A percentile compares a stretch with the other conserved stretches of the same genome.
Evolutionary conservation across 2,888 invertebrate species (phyloP).

Genomic region (Lamproptera curius): DNA sequence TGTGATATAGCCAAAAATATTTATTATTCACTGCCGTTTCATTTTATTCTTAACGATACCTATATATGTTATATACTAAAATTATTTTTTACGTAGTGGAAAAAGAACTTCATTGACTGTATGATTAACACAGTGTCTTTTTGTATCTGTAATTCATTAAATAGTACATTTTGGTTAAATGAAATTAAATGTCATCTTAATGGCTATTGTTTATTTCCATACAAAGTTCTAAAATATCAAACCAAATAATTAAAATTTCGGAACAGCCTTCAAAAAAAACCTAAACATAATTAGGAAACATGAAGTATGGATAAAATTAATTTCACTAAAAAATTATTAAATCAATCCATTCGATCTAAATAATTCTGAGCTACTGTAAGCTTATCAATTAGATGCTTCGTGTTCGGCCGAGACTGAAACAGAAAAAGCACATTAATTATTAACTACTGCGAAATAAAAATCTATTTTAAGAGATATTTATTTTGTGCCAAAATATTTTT

Average conservation of each 20-base stretch:
- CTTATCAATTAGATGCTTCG: slow-evolving; percentile 62
- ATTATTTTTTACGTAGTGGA: not conserved
- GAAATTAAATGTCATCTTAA: slow-evolving; percentile 20
- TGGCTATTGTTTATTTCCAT: slow-evolving; percentile 11
- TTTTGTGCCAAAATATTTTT: no score
- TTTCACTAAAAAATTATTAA: slow-evolving; percentile 18
- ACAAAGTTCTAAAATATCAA: slow-evolving; percentile 18
- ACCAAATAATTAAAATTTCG: slow-evolving; percentile 11
- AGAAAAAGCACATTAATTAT: slow-evolving; percentile 6
- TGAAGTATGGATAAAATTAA: slow-evolving; percentile 4
- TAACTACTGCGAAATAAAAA: no score
- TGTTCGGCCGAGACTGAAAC: slow-evolving; percentile 65
- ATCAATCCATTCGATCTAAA: slow-evolving; percentile 67
- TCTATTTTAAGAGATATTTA: no score
- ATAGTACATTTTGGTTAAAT: slow-evolving; percentile 6
- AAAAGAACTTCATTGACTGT: not conserved
- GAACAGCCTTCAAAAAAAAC: slow-evolving; percentile 16
- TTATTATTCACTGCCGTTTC: slow-evolving; percentile 10
- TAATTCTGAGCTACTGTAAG: slow-evolving; percentile 68
- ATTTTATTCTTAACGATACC: not conserved
- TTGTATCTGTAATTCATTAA: slow-evolving; percentile 3
- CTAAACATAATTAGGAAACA: not conserved
- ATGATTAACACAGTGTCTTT: slow-evolving; percentile 5
- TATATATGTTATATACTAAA: no score
- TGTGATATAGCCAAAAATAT: slow-evolving; percentile 1